Evolutionary conservation across 2,113 vertebrate species (phyloP).

Genomic region (Chionomys nivalis): DNA sequence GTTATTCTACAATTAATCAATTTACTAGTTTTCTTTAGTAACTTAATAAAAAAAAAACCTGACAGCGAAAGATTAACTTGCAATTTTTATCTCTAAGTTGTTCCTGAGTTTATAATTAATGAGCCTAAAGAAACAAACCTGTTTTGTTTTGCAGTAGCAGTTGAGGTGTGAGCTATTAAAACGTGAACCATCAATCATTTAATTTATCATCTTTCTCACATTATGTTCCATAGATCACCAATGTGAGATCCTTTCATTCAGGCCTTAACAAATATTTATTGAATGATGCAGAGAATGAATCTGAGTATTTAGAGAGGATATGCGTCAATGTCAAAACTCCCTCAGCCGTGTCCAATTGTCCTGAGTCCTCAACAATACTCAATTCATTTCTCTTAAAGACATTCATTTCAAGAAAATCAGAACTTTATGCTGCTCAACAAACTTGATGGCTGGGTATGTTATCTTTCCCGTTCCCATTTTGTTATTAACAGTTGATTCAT

Average conservation of each 20-base stretch:
- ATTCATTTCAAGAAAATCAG: constrained; percentile 40
- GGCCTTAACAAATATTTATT: constrained; percentile 63
- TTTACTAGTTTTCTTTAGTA: constrained; percentile 49
- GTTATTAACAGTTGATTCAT: constrained; percentile 65
- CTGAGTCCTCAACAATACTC: constrained; percentile 42
- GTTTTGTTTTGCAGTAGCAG: constrained; percentile 50
- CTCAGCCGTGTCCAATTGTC: constrained; percentile 65
- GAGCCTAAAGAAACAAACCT: constrained; percentile 65
- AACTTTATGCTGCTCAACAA: constrained; percentile 56
- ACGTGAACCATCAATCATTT: constrained; percentile 74
- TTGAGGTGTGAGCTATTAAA: constrained; percentile 61
- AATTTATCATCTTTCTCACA: constrained; percentile 73
- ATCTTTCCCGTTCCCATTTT: constrained; percentile 56
- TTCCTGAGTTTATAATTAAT: constrained; percentile 74
- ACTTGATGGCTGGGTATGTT: constrained; percentile 36
- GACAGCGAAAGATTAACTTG: constrained; percentile 72
- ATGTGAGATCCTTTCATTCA: constrained; percentile 52
- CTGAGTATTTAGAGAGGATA: constrained; percentile 56
- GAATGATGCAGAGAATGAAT: constrained; percentile 48
- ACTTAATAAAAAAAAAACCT: constrained; percentile 52
- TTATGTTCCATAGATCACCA: constrained; percentile 60
- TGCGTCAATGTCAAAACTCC: constrained; percentile 69
- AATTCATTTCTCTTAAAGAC: constrained; percentile 59
- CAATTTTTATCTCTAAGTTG: not conserved
- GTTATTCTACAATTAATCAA: constrained; percentile 7